Evolutionary conservation across 23 tunicate genomes (phyloP), one percentile per base, ranked within the genome.

Genomic region (Pegea sp.): DNA sequence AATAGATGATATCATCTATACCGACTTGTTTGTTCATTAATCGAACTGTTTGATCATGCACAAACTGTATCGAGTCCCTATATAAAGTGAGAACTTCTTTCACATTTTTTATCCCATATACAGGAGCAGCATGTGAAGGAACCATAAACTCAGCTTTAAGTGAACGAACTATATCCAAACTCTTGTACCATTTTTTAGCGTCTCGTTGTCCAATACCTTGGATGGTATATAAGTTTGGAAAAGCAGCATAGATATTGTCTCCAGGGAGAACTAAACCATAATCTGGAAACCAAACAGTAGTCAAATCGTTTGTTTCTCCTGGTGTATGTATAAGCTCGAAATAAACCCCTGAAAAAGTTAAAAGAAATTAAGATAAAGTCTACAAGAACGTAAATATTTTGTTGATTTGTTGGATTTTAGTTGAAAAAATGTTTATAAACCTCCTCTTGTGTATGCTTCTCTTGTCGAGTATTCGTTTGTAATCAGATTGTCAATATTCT

Each of bases 231-330:
- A 72, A 19, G 64, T 72, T 72, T 6, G 79, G 79, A 30, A 67
- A 72, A 4, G 70, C 0, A 0, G 44, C 43, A 46, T 72, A 72
- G 24, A 72, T 27, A 44, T 72, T 69, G 33, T 72, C 79, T 0
- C 64, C 75, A 11, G 73, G 64, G 1, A 52, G 22, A 11, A 66
- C 54, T 5, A 43, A 44, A 21, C 44, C 30, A 1, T 22, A 13
- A 24, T 66, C 51, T 13, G 79, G 73, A 13, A 72, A 19, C 71
- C 64, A 65, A 16, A 66, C 54, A 13, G 71, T 31, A 22, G 46
- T 65, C 23, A 66, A 58, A 38, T 72, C 79, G 22, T 66, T 30
- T 3, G 79, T 72, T 43, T 72, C 79, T 22, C 79, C 79, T 26
- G n/a, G n/a, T n/a, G n/a, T n/a, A n/a, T n/a, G n/a, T n/a, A n/a